Evolutionary conservation across 2,797 vertebrate genomes (phyloP).

Genomic region (Lepus townsendii): DNA sequence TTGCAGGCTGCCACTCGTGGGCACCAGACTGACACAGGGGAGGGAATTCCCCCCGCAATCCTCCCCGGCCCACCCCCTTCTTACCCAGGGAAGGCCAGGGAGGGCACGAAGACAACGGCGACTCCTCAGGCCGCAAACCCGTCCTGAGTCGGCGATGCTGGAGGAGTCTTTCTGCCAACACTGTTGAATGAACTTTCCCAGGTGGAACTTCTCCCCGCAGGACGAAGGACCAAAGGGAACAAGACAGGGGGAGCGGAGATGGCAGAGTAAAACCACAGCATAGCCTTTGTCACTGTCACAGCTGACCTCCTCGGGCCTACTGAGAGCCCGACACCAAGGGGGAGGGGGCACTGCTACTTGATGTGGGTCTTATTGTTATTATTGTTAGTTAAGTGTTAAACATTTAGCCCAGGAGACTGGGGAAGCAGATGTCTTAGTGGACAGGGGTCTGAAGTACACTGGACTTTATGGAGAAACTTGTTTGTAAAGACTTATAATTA

Average conservation of each 20-base stretch:
- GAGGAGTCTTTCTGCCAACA: neutral
- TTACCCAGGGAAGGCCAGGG: neutral
- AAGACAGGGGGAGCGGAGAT: neutral
- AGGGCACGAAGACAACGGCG: neutral
- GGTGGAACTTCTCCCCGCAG: neutral
- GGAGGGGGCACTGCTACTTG: neutral
- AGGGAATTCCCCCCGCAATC: neutral
- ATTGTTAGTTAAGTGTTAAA: neutral
- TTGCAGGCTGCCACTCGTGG: neutral
- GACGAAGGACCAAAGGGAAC: constrained; percentile 22
- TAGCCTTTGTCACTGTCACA: neutral
- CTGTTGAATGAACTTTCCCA: constrained; percentile 10
- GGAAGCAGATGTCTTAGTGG: constrained; percentile 83
- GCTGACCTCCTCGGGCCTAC: neutral
- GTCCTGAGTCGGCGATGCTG: neutral
- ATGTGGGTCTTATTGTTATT: neutral
- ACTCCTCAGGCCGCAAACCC: neutral
- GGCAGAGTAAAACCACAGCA: neutral
- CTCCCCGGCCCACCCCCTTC: too few species aligned
- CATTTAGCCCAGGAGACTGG: constrained; percentile 75
- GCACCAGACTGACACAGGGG: constrained; percentile 17
- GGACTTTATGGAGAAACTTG: constrained; percentile 89
- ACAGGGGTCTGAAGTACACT: constrained; percentile 93
- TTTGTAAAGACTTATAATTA: constrained; percentile 89
- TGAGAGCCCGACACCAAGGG: neutral